Evolutionary conservation across 2,113 vertebrate species (phyloP), one percentile per base, ranked within the genome.

Genomic region (Catagonus wagneri): DNA sequence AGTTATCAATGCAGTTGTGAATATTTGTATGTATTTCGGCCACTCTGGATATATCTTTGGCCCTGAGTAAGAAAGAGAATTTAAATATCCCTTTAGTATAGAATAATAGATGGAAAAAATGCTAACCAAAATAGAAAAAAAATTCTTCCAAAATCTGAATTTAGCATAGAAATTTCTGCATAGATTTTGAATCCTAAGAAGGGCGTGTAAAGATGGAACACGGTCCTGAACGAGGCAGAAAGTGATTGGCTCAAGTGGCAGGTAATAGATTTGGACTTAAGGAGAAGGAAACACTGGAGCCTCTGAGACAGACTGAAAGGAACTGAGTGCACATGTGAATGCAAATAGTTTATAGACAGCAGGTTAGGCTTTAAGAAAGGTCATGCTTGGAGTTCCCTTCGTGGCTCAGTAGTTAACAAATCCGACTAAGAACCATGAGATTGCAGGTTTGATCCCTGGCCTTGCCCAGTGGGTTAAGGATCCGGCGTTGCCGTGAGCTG

Each of bases 61-160:
- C 89, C 75, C 65, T 91, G 60, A 50, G 16, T 54, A 81, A 83
- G 32, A 92, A 94, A 81, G 54, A 17, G 23, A 90, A 92, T 90
- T 97, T 95, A 96, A 93, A 93, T 83, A 83, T 78, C 72, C 90
- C 22, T 79, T 44, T 89, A 71, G 44, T 71, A 36, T 71, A 85
- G 52, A 92, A 61, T 90, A 92, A 81, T 94, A 84, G 32, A 81
- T 76, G 44, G 23, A 66, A 22, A 22, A 94, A 93, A 95, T 74
- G 39, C 27, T 83, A 96, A 75, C 27, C 19, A 96, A 74, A 96
- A 36, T 61, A 23, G 66, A 85, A 75, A 72, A 81, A 36, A 22
- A 29, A 74, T 87, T 94, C 63, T 88, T 83, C 7, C 4, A 79
- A 50, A 79, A 58, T 71, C 44, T 69, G 23, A 91, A 32, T 69